A percentile compares a stretch with the other conserved stretches of the same genome.
phyloP scores from a whole-genome alignment of 1,140 invertebrate genomes.

The Drosophila pruinosa region DNA sequence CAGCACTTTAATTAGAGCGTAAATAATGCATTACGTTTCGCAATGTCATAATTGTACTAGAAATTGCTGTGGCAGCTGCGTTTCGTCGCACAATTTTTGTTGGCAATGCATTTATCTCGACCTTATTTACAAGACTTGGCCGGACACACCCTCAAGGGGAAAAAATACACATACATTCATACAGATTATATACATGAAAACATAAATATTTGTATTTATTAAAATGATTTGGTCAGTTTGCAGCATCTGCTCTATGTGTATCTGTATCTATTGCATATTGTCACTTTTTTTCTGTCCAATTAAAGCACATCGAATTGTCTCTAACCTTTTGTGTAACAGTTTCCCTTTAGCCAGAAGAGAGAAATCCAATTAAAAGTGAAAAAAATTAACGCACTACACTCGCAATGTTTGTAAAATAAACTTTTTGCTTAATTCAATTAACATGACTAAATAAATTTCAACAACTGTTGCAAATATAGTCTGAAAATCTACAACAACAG shows the following conservation, averaged over 20 bases:
- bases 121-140: constrained; percentile 31
- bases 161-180: not conserved
- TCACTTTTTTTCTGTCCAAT: constrained; percentile 68
- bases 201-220: constrained; percentile 56
- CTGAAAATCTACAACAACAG: constrained; percentile 10
- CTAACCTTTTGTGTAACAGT: constrained; percentile 28
- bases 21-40: constrained; percentile 63
- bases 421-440: constrained; percentile 30
- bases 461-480: constrained; percentile 24
- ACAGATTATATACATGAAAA: not conserved
- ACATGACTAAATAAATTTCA: constrained; percentile 18
- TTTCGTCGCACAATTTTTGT: constrained; percentile 14
- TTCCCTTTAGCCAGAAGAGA: not conserved
- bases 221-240: constrained; percentile 68
- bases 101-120: constrained; percentile 38
- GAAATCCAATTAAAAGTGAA: constrained; percentile 9
- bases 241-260: constrained; percentile 26
- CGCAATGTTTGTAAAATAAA: constrained; percentile 8
- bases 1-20: constrained; percentile 78
- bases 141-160: not conserved
- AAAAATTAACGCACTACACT: not conserved
- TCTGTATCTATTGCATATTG: constrained; percentile 28
- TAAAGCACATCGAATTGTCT: constrained; percentile 55
- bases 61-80: constrained; percentile 20
- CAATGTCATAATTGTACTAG: constrained; percentile 68